These are phyloP conservation scores for Ranitomeya imitator DNA, from an alignment of 2,113 vertebrate species.

Conservation along the genomic window DNA sequence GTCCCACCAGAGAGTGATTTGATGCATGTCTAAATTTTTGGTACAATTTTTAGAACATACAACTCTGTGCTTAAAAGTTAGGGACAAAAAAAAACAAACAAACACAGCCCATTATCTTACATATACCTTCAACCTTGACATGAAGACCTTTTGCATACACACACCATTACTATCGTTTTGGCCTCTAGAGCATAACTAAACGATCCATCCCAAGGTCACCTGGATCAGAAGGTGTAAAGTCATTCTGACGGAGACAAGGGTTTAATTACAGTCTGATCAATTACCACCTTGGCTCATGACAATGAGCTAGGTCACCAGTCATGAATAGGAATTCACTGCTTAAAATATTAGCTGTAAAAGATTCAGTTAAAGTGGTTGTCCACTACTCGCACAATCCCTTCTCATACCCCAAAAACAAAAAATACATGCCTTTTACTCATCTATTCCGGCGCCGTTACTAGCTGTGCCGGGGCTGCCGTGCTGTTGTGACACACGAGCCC, in stretches of 20 bases:
- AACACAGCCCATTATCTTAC: neutral
- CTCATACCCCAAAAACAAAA: too few species aligned
- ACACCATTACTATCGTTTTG: neutral
- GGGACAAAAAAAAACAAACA: neutral
- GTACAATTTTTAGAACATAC: too few species aligned
- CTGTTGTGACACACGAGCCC: too few species aligned
- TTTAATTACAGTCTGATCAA: neutral
- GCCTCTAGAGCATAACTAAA: neutral
- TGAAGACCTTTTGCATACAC: neutral
- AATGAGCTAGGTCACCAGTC: neutral
- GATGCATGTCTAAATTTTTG: too few species aligned
- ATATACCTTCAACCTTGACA: neutral
- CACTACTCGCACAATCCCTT: too few species aligned
- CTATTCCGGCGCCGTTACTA: too few species aligned
- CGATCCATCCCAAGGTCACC: neutral
- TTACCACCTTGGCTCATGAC: conserved; percentile 23
- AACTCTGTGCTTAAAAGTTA: too few species aligned
- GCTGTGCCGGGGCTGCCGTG: too few species aligned
- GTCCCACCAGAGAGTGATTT: too few species aligned
- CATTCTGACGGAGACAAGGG: conserved; percentile 3
- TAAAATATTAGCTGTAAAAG: neutral
- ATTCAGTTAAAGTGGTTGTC: too few species aligned
- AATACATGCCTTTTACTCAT: too few species aligned
- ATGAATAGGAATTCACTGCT: neutral
- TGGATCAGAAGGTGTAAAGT: neutral